Percentiles rank a stretch among this genome's conserved stretches.
phyloP scores from a whole-genome alignment of 2,113 vertebrate genomes.

The Cheilinus undulatus region DNA sequence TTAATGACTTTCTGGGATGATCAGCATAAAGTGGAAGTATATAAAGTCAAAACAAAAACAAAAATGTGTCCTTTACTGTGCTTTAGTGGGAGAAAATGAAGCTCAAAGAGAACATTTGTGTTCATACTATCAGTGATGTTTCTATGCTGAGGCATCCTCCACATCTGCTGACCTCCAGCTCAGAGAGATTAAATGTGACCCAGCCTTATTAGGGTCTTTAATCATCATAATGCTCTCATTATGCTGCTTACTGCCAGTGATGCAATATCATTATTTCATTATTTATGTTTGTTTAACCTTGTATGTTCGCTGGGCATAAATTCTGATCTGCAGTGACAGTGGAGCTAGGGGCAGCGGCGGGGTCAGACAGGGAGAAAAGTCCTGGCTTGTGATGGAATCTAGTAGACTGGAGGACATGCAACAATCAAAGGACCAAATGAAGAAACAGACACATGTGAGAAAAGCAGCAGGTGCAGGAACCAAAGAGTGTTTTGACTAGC shows the following conservation, averaged over 20 bases:
- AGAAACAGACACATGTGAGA: conserved; percentile 7
- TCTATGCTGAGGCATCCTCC: conserved; percentile 53
- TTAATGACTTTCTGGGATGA: conserved; percentile 24
- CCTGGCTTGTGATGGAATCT: neutral
- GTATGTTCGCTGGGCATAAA: conserved; percentile 4
- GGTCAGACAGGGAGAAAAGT: neutral
- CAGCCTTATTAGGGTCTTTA: conserved; percentile 69
- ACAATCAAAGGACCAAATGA: neutral
- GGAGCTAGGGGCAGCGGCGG: neutral
- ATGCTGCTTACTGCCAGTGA: conserved; percentile 26
- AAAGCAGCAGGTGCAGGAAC: conserved; percentile 32
- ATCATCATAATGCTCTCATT: conserved; percentile 75
- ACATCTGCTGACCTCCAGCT: conserved; percentile 72
- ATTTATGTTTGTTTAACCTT: conserved; percentile 59
- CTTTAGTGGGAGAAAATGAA: neutral
- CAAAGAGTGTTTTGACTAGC: conserved; percentile 46
- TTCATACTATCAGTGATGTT: conserved; percentile 9
- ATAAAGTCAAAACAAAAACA: neutral
- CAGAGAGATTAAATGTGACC: conserved; percentile 67
- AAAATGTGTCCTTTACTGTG: neutral
- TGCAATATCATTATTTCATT: conserved; percentile 46
- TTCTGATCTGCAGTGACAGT: conserved; percentile 29
- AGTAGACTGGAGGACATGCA: neutral
- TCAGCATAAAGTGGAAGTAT: neutral
- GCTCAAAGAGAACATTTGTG: neutral